Conservation (phyloP, 2,113 vertebrate genomes). For the Pseudopodoces humilis region DNA sequence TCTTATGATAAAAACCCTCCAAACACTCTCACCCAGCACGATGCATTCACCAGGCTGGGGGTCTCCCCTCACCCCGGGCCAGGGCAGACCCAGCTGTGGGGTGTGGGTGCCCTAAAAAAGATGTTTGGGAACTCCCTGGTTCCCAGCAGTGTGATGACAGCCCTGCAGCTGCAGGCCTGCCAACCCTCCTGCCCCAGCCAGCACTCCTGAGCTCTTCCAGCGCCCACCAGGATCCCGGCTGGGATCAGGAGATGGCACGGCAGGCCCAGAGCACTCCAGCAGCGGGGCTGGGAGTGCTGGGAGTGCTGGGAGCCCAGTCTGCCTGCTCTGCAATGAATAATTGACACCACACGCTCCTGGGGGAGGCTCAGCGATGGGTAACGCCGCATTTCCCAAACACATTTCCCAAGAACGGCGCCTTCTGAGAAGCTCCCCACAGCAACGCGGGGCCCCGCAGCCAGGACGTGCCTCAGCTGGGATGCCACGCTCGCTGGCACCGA, state of each 20-base stretch:
- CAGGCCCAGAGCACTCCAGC: neutral
- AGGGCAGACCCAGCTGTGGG: neutral
- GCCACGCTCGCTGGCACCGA: neutral
- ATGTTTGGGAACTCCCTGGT: accelerated
- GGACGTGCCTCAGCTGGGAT: neutral
- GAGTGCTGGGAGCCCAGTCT: neutral
- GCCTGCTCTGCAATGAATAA: constrained; percentile 27
- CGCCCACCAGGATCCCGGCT: accelerated
- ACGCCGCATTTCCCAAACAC: constrained; percentile 56
- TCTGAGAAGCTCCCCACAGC: neutral
- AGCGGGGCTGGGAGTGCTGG: neutral
- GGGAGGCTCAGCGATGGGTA: neutral
- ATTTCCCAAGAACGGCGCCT: constrained; percentile 4
- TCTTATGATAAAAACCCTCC: constrained; percentile 19
- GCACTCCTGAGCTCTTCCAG: neutral
- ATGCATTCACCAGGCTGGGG: neutral
- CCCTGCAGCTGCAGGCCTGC: accelerated
- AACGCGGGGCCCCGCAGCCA: accelerated
- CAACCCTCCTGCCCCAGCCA: neutral
- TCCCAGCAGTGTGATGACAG: neutral
- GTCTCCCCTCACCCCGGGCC: neutral
- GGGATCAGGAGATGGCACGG: neutral
- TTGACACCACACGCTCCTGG: neutral
- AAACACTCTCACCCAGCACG: neutral
- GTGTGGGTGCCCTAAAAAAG: accelerated